Evolutionary conservation across 2,888 invertebrate genomes (phyloP), one percentile per base, ranked within the genome.

Genomic region (Meteorus colon): DNA sequence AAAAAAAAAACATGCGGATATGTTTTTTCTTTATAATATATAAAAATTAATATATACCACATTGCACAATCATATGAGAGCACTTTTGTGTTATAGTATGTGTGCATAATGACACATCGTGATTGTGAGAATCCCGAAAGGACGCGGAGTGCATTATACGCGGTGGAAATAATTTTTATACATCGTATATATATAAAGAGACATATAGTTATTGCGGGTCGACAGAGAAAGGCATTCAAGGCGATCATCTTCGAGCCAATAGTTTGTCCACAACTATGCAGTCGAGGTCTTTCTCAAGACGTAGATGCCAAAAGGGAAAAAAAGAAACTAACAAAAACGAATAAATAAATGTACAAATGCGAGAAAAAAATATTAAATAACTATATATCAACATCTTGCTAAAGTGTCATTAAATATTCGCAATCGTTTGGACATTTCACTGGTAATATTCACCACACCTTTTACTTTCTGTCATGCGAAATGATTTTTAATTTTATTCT

Each of bases 191-290:
- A n/a, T 37, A 31, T 16, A 34, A 37, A 63, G n/a, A 55, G 62
- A 48, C 48, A 29, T 51, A 51, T 19, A 48, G 19, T 27, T 37
- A 51, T 31, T 34, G 19, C 34, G 37, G 51, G 69, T 65, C 66
- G 65, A 51, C 29, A 48, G 75, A 75, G 75, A 75, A 75, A 75
- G 75, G 75, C 45, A 75, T 67, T 71, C 75, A 66, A 75, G 72
- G 71, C 75, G 51, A 75, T 72, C 72, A 66, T 72, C 72, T 66
- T 71, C 66, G 24, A 16, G 29, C 48, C 45, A 41, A 29, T 24
- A n/a, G 24, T 16, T 63, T 48, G 19, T 45, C 63, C 41, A 41
- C 70, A 59, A 55, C 34, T 24, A 24, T 59, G 59, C 34, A 31
- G 51, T 8, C 24, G n/a, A 37, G 19, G 34, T 48, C 67, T 29